Evolutionary conservation across 2,888 invertebrate genomes (phyloP), one percentile per base, ranked within the genome.

Genomic region (Pandemis corylana): DNA sequence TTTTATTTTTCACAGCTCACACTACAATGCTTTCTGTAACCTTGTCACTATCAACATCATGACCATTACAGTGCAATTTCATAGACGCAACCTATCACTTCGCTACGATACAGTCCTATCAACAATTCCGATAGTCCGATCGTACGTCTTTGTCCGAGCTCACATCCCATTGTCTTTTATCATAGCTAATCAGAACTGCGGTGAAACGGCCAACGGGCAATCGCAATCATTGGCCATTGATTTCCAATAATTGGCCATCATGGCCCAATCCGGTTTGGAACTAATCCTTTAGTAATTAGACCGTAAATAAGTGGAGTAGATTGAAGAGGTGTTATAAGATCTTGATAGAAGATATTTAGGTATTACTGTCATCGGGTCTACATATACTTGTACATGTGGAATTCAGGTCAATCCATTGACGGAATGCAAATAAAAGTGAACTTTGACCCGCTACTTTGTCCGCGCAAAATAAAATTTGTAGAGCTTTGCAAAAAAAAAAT

Each of bases 161-260:
- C 41, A n/a, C 10, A 49, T 15, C n/a, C 36, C 13, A 53, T 67
- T 67, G 67, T 67, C 41, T 53, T 10, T 15, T 10, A 67, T 67
- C 53, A 67, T 41, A 28, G 15, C 15, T 53, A 53, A 67, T 67
- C 67, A 67, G 67, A 7, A n/a, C 44, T 44, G 44, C 64, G 44
- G 41, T 15, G 53, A 53, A 53, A 49, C 49, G 13, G 67, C 67
- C 67, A 41, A 42, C 28, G n/a, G 13, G 15, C 41, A 67, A 65
- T 65, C 65, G 41, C n/a, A 20, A 67, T 67, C 65, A 65, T 65
- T 10, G 65, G 28, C 53, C 67, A 67, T 67, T 67, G 67, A 53
- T 67, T 67, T 53, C 67, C 67, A 53, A 53, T 67, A 67, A 67
- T 67, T 67, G 67, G 67, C 10, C 51, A 36, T 53, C 51, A 15